Evolutionary conservation across 2,113 vertebrate species (phyloP), one percentile per base, ranked within the genome.

Genomic region (Cinclus mexicanus): DNA sequence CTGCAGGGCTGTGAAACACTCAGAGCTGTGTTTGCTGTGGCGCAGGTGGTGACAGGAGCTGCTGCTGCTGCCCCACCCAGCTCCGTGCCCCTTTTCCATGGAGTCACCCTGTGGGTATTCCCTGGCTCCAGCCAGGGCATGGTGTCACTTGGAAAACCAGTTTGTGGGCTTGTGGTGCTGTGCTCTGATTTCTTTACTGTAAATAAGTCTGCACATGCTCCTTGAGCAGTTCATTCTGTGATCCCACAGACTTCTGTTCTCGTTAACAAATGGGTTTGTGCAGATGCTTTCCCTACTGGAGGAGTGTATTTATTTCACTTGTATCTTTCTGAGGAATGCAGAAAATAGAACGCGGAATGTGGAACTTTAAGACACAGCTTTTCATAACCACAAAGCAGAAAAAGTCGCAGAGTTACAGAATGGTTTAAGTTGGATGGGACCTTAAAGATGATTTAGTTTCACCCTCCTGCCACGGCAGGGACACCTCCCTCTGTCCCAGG

Each of bases 71-170:
- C 61, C 72, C 77, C 1, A 1, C 55, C 61, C 18, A 19, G 78
- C 60, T 74, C 78, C 7, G 0, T 64, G 87, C 64, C 82, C 60
- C 42, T 94, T 89, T 94, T 84, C 94, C 95, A 71, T 64, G 76
- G 60, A 84, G 72, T 93, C 90, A 96, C 65, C 56, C 10, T 23
- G 26, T 67, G 83, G 93, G 89, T 26, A 85, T 94, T 91, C 63
- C 86, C 77, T 60, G 59, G 56, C 70, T 78, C 68, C 86, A 25
- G 9, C 63, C 44, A 9, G 35, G 44, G 22, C 82, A 20, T 10
- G 9, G 17, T 85, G 76, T 14, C 35, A 71, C 67, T 89, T 78
- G 83, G 72, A 79, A 81, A 94, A 91, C 67, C 75, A n/a, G 65
- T 94, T 37, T 68, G 86, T 59, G 79, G 89, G 22, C 77, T 87